Base-by-base conservation (phyloP, 2,888 invertebrate species). In the Colostygia pectinataria region DNA sequence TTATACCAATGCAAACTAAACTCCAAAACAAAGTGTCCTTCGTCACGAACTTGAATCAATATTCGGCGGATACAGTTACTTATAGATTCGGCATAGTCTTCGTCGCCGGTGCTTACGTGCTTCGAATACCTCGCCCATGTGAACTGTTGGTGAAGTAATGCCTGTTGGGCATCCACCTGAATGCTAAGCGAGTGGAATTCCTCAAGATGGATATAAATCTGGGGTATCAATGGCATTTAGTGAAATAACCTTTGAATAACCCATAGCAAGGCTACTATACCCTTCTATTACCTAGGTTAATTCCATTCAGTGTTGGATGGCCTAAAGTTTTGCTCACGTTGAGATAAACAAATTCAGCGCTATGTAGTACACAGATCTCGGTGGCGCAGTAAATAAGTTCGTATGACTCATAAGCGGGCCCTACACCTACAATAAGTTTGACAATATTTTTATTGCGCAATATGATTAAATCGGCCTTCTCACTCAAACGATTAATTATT, bases 61-160 rank as follows among this genome's bases (percentile, higher is more conserved):
- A 83, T 87, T 84, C 79, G 84, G 80, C 71, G 62, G 66, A 75
- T 77, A 86, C 88, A 82, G 88, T 88, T 88, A 88, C 68, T 84
- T 84, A 83, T 80, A 71, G 80, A 87, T 85, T 85, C 80, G 83
- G 83, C 79, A 84, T 81, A 84, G 84, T 74, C 74, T 78, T 71
- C 77, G 80, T 65, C 68, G 67, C 60, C 67, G 33, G 63, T 3
- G 20, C 70, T n/a, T 65, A 69, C 88, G 88, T 88, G 88, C 64
- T 41, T 61, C 34, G 88, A 83, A 88, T 87, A 63, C 64, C 68
- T 72, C 68, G 63, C 60, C 78, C 86, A 85, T 89, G 88, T 85
- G 88, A 89, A 87, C 77, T 59, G 57, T 45, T 57, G 59, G 70
- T 76, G 78, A 72, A 74, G 77, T 78, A 74, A 77, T 71, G 71